Conservation (phyloP, 2,888 invertebrate species). For the Stenurella melanura region DNA sequence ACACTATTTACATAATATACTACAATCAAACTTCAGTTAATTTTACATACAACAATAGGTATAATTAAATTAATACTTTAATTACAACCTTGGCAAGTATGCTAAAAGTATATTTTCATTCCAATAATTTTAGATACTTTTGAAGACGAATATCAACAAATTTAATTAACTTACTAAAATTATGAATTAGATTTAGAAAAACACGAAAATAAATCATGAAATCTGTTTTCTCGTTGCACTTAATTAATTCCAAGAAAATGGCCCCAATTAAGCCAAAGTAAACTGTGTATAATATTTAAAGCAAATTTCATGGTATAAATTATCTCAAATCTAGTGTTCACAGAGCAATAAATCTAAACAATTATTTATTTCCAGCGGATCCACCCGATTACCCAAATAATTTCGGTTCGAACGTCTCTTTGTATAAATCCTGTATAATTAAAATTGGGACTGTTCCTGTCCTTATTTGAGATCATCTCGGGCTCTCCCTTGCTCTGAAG, state of each 20-base stretch:
- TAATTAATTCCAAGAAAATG: constrained; percentile 16
- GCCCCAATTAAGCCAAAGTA: constrained; percentile 7
- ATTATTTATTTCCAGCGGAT: constrained; percentile 70
- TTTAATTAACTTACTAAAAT: no score
- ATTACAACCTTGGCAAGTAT: no score
- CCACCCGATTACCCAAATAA: constrained; percentile 67
- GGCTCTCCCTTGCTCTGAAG: constrained; percentile 16
- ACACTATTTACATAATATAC: no score
- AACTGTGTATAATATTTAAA: constrained; percentile 22
- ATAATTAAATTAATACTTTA: no score
- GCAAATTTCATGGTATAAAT: constrained; percentile 18
- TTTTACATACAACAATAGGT: no score
- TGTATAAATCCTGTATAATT: constrained; percentile 70
- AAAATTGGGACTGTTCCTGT: constrained; percentile 59
- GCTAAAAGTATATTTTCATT: no score
- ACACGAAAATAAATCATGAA: no score
- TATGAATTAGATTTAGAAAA: no score
- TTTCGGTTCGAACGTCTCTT: constrained; percentile 62
- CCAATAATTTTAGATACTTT: no score
- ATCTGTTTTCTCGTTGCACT: background rate
- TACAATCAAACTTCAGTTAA: no score
- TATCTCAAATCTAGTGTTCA: constrained; percentile 45
- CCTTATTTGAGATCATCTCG: constrained; percentile 25
- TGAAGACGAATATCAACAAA: no score
- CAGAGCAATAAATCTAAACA: constrained; percentile 68